Evolutionary conservation across 2,888 invertebrate species (phyloP), one percentile per base, ranked within the genome.

Genomic region (Mythimna impura): DNA sequence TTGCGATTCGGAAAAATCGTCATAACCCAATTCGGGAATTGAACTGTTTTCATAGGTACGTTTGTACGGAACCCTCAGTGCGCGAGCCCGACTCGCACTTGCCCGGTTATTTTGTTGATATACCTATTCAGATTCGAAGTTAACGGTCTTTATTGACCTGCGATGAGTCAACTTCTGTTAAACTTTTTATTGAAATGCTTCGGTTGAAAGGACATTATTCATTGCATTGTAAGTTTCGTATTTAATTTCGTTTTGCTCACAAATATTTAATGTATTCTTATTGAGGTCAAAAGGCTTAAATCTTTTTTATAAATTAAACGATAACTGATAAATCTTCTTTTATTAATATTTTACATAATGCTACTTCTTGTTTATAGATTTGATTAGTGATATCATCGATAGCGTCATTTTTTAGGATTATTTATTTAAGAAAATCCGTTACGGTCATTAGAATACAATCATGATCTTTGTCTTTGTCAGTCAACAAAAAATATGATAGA

Each of bases 321-420:
- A n/a, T 47, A 12, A 9, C 14, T 30, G 61, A 57, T 52, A 66
- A 66, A 76, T 73, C 14, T 66, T 30, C 14, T 14, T 57, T 30
- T 52, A 58, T 40, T 25, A 1, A 58, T 63, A 25, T 43, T 25
- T 52, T 25, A 17, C 2, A n/a, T 25, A 25, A 17, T 52, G 12
- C 6, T 40, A 22, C 7, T 54, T 40, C 43, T 64, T 73, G 36
- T 72, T 50, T 0, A 20, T 61, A 25, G 8, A 22, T 57, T 57
- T 61, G 30, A 50, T 71, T 34, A n/a, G 20, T 80, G 76, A 73
- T 40, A 61, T 76, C 80, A 73, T 80, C 47, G 54, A 3, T 61
- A n/a, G 50, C 60, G 60, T 80, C 50, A 80, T 61, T 78, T 73
- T 65, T n/a, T 7, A 55, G 34, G 22, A 55, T 50, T 50, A 17